Conservation (phyloP, 2,888 invertebrate genomes). For the Eristalinus aeneus region DNA sequence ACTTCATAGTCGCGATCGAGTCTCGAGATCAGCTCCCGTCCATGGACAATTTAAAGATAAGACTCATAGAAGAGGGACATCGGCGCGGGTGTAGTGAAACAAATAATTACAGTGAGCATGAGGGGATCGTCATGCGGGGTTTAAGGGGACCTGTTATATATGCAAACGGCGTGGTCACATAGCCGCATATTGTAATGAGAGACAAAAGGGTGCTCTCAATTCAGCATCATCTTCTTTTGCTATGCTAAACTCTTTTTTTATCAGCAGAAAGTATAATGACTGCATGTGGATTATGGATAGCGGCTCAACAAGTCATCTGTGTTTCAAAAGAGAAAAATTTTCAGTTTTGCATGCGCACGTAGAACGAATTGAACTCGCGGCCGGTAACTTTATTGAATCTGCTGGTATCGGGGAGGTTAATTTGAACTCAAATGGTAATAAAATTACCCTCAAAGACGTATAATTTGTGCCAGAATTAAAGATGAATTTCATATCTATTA, state of each 20-base stretch:
- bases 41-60: no score
- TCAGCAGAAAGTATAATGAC: background rate
- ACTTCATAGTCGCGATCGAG: no score
- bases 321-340: constrained; percentile 9
- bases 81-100: background rate
- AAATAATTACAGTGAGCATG: background rate
- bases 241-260: background rate
- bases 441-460: constrained; percentile 23
- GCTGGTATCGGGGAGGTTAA: constrained; percentile 24
- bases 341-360: constrained; percentile 13
- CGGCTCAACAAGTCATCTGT: constrained; percentile 61
- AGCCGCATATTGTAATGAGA: constrained; percentile 16
- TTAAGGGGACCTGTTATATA: constrained; percentile 5
- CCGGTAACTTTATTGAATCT: constrained; percentile 42
- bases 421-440: background rate
- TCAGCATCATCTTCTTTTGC: background rate
- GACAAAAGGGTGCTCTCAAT: constrained; percentile 4
- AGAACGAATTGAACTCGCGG: constrained; percentile 24
- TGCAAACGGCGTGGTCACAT: no score
- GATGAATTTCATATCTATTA: constrained; percentile 43
- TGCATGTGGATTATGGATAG: constrained; percentile 62
- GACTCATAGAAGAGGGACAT: background rate
- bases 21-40: no score
- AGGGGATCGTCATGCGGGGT: background rate
- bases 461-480: background rate